These are phyloP conservation scores for Thalassaphorura encarpata DNA, from an alignment of 1,140 invertebrate genomes.

Conservation along the genomic window DNA sequence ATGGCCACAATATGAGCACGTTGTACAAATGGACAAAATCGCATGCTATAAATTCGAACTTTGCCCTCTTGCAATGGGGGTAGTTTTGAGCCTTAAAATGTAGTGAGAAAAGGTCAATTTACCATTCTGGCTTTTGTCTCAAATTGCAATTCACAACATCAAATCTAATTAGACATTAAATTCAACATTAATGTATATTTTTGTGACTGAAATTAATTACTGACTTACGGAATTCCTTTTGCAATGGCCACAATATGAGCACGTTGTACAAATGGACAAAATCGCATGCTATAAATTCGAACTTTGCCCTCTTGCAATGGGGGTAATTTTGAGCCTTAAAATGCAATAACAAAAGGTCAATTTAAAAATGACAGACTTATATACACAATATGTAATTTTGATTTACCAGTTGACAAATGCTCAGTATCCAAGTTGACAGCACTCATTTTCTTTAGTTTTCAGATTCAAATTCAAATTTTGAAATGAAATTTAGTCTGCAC, in stretches of 20 bases:
- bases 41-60: slow-evolving; percentile 73
- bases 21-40: slow-evolving; percentile 83
- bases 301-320: slow-evolving; percentile 53
- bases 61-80: slow-evolving; percentile 53
- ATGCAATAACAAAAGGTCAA: too few relatives aligned
- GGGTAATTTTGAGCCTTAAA: slow-evolving; percentile 55
- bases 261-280: slow-evolving; percentile 80
- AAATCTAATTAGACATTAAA: slow-evolving; percentile 44
- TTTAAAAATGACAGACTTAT: too few relatives aligned
- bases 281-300: slow-evolving; percentile 76
- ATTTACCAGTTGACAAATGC: too few relatives aligned
- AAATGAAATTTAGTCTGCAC: too few relatives aligned
- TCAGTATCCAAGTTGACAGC: too few relatives aligned
- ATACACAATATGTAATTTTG: too few relatives aligned
- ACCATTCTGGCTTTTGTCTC: slow-evolving; percentile 76
- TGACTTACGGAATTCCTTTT: slow-evolving; percentile 74
- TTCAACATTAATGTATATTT: too few relatives aligned
- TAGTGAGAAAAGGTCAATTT: too few relatives aligned
- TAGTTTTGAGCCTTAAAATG: slow-evolving; percentile 53
- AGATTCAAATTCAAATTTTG: too few relatives aligned
- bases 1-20: slow-evolving; percentile 67
- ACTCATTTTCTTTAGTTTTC: too few relatives aligned
- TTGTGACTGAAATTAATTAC: too few relatives aligned
- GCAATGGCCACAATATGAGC: slow-evolving; percentile 68
- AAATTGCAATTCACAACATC: slow-evolving; percentile 78